Base-by-base conservation (phyloP, 2,797 vertebrate species). In the Erethizon dorsatum region DNA sequence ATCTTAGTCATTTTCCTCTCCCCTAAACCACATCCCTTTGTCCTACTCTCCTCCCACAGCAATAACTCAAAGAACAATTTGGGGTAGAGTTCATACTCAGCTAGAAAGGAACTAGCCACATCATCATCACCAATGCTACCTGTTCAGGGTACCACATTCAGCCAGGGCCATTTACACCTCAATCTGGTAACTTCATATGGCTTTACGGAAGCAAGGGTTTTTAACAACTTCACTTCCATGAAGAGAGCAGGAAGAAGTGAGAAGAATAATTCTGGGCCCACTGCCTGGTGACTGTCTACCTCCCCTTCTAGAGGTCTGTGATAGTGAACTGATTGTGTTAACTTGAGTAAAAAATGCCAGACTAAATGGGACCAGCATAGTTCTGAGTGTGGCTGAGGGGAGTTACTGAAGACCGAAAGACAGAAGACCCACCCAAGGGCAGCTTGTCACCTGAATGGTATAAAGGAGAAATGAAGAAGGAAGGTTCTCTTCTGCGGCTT, bases 51-150 rank as follows among this genome's bases (percentile, higher is more conserved):
- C 59, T 54, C 26, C 52, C 45, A 45, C 61, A 54, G 41, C n/a
- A 87, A 45, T 37, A 93, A 90, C 11, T 80, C 57, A 67, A 93
- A 87, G 61, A 84, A 89, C 84, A 15, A 78, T 45, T 14, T 82
- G 22, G 79, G 20, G 20, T 78, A 59, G 33, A 96, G 82, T 61
- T 73, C 67, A 95, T n/a, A 57, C 83, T 18, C 80, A 87, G 5
- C 54, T 78, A 56, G 71, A 96, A 83, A 90, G 41, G 26, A 96
- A 91, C 10, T 47, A 61, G 22, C 13, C 31, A 87, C 12, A 61
- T 45, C 54, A 33, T 75, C 5, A 45, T 22, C 33, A 67, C 50
- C 56, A 77, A 6, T 45, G 45, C 47, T 52, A 69, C 50, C 52
- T 67, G 84, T 87, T 94, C 57, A 31, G 73, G 59, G 5, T 65